phyloP scores from a whole-genome alignment of 2,797 vertebrate species.

The Rallus crepitans region DNA sequence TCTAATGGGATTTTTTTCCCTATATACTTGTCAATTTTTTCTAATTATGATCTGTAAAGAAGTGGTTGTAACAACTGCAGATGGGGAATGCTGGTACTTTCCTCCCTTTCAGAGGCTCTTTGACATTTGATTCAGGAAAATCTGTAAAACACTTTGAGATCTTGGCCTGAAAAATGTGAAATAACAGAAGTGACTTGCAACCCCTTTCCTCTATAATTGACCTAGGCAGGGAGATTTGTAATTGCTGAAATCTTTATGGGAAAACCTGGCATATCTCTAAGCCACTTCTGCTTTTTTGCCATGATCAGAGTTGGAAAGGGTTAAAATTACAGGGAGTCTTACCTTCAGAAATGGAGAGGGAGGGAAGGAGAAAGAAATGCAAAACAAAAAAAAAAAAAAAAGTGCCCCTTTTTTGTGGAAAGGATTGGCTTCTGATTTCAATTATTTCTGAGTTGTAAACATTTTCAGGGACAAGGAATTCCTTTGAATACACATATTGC shows the following conservation, averaged over 20 bases:
- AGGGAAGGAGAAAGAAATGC: not conserved
- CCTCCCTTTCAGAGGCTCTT: not conserved
- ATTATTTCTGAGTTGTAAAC: constrained; percentile 77
- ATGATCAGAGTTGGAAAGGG: not conserved
- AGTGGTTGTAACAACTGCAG: not conserved
- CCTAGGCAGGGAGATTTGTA: not conserved
- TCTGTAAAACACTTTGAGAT: not conserved
- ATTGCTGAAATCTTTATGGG: not conserved
- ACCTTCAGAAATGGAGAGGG: constrained; percentile 1
- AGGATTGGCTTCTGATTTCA: constrained; percentile 72
- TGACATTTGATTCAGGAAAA: not conserved
- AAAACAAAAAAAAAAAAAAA: not conserved
- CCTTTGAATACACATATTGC: constrained; percentile 67
- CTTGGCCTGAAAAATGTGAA: not conserved
- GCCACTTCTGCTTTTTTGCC: not conserved
- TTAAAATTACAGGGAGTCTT: constrained; percentile 29
- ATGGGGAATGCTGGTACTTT: not conserved
- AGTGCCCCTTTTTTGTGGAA: not conserved
- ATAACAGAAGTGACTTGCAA: not conserved
- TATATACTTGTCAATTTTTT: not conserved
- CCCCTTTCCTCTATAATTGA: not conserved
- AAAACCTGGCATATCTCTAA: not conserved
- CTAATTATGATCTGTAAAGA: not conserved
- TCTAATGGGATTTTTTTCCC: not conserved
- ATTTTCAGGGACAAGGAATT: constrained; percentile 74